phyloP scores from a whole-genome alignment of 2,888 invertebrate species.

The Agrochola lota region DNA sequence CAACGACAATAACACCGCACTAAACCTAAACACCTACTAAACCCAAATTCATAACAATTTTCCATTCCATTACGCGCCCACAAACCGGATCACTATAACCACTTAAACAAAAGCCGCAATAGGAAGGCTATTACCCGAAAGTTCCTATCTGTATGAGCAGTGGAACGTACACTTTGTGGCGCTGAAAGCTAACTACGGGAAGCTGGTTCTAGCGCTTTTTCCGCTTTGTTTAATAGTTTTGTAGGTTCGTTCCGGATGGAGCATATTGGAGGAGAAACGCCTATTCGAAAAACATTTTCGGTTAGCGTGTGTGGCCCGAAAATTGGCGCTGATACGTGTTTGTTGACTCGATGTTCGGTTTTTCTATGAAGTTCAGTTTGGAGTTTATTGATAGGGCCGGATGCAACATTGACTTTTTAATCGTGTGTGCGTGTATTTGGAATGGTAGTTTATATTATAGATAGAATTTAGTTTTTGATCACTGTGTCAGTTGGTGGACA shows the following conservation, averaged over 20 bases:
- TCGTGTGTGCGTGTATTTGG: background rate
- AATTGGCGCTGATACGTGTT: constrained; percentile 32
- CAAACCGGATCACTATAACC: constrained; percentile 53
- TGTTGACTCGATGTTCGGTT: constrained; percentile 8
- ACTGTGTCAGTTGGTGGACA: background rate
- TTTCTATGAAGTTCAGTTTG: constrained; percentile 25
- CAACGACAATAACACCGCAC: constrained; percentile 40
- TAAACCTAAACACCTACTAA: constrained; percentile 40
- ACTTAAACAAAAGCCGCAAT: constrained; percentile 63
- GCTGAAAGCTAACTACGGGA: constrained; percentile 58
- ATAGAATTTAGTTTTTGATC: background rate
- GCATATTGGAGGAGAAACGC: constrained; percentile 45
- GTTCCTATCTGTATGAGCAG: constrained; percentile 55
- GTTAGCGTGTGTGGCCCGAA: constrained; percentile 17
- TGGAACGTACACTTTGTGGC: constrained; percentile 54
- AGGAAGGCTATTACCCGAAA: constrained; percentile 51
- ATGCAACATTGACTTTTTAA: background rate
- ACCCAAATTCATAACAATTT: constrained; percentile 62
- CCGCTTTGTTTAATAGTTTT: constrained; percentile 65
- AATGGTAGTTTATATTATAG: background rate
- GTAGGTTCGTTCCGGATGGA: constrained; percentile 52
- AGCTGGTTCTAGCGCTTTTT: constrained; percentile 47
- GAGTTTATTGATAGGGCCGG: constrained; percentile 20
- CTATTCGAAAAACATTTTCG: constrained; percentile 54
- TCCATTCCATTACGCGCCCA: constrained; percentile 59